Conservation (phyloP, 1,140 invertebrate species). For the Pseudomyrmex dendroicus region DNA sequence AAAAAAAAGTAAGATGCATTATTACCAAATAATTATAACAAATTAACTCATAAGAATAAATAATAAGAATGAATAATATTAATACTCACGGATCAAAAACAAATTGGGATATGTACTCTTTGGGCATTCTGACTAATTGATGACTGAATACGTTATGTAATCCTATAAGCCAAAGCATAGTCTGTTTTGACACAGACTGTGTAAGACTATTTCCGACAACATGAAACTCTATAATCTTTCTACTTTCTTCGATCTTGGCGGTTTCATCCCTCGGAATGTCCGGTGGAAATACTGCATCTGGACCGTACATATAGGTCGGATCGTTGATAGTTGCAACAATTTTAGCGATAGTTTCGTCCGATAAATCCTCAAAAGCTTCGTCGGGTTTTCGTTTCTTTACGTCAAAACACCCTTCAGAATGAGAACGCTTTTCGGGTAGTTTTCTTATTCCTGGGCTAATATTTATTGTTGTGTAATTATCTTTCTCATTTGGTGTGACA, state of each 20-base stretch:
- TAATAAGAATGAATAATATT: too few species aligned
- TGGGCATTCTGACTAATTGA: slow-evolving; percentile 98
- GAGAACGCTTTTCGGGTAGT: slow-evolving; percentile 77
- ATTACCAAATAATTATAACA: slow-evolving; percentile 12
- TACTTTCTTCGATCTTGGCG: slow-evolving; percentile 95
- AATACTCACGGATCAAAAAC: slow-evolving; percentile 97
- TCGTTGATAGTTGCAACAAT: slow-evolving; percentile 92
- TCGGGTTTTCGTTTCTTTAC: slow-evolving; percentile 80
- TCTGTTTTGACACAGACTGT: slow-evolving; percentile 94
- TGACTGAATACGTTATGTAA: slow-evolving; percentile 98
- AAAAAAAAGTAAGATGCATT: not conserved
- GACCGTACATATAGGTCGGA: slow-evolving; percentile 92
- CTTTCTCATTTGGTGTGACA: slow-evolving; percentile 87
- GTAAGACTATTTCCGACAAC: slow-evolving; percentile 97
- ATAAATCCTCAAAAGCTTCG: slow-evolving; percentile 87
- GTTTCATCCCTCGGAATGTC: slow-evolving; percentile 95
- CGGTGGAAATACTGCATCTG: slow-evolving; percentile 93
- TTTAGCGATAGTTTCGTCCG: slow-evolving; percentile 90
- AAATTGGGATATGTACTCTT: slow-evolving; percentile 98
- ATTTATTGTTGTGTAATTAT: slow-evolving; percentile 89
- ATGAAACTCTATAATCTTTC: slow-evolving; percentile 96
- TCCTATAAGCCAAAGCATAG: slow-evolving; percentile 96
- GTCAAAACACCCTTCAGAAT: slow-evolving; percentile 76
- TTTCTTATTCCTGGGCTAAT: slow-evolving; percentile 87
- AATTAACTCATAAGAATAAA: not conserved